A percentile compares a stretch with the other conserved stretches of the same genome.
Evolutionary conservation across 2,888 invertebrate genomes (phyloP).

Genomic region (Allacma fusca): DNA sequence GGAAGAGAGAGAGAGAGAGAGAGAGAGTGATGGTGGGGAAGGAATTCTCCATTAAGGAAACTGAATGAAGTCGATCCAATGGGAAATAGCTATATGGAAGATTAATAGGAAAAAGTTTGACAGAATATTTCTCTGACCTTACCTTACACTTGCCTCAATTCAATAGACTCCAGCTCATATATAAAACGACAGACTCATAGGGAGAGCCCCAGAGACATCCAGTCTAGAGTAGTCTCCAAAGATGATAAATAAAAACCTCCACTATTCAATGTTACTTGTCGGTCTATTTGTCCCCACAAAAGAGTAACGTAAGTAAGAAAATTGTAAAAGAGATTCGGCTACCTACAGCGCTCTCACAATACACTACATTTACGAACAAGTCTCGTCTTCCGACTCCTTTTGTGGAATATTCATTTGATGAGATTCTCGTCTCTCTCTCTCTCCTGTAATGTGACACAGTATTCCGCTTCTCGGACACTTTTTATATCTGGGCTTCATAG

Average conservation of each 20-base stretch:
- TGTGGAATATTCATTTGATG: conserved; percentile 30
- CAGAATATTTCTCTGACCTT: conserved; percentile 27
- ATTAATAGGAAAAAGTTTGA: conserved; percentile 44
- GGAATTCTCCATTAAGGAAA: conserved; percentile 44
- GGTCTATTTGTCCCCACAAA: conserved; percentile 27
- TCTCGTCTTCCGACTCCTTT: conserved; percentile 33
- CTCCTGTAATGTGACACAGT: conserved; percentile 21
- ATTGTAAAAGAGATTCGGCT: conserved; percentile 32
- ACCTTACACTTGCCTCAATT: conserved; percentile 24
- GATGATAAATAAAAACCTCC: conserved; percentile 40
- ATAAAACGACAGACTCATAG: conserved; percentile 5
- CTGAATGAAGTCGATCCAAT: conserved; percentile 42
- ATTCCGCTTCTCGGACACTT: background rate
- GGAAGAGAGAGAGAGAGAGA: background rate
- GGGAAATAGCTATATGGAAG: conserved; percentile 40
- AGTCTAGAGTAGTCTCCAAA: conserved; percentile 26
- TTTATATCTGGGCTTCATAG: background rate
- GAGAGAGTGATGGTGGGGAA: background rate
- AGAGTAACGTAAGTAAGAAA: conserved; percentile 8
- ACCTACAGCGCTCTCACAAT: conserved; percentile 34
- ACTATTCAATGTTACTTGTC: conserved; percentile 40
- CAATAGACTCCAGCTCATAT: background rate
- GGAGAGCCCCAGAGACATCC: conserved; percentile 23
- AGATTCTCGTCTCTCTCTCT: conserved; percentile 15
- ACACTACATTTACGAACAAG: conserved; percentile 33